phyloP scores from a whole-genome alignment of 2,888 invertebrate genomes.

The Heliconius erato region DNA sequence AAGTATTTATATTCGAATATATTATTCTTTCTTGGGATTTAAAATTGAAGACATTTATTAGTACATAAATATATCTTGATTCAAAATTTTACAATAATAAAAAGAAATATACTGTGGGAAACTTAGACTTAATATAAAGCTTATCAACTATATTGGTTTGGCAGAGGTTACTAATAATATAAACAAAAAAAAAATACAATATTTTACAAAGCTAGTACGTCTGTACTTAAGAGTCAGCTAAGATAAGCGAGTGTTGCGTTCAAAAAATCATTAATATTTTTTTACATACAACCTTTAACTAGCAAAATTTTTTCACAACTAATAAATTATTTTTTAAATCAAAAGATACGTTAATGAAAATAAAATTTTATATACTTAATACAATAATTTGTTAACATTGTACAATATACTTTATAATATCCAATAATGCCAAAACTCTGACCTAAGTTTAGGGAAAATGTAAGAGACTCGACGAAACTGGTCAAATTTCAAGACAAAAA shows the following conservation, averaged over 20 bases:
- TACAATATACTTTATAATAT: background rate
- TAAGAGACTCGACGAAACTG: conserved; percentile 27
- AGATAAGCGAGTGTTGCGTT: too few species aligned
- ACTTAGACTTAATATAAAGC: background rate
- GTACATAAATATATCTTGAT: background rate
- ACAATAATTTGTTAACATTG: background rate
- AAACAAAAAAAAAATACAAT: background rate
- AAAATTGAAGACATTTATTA: background rate
- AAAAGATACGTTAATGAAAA: too few species aligned
- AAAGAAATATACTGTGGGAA: background rate
- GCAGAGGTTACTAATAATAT: background rate
- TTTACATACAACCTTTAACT: too few species aligned
- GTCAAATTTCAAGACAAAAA: conserved; percentile 43
- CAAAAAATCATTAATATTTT: too few species aligned
- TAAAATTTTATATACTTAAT: too few species aligned
- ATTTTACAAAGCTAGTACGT: background rate
- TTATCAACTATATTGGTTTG: background rate
- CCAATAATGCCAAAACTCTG: background rate
- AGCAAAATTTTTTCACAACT: too few species aligned
- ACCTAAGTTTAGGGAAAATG: conserved; percentile 2
- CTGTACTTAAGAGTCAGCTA: background rate
- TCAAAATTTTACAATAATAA: background rate
- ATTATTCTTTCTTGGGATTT: background rate
- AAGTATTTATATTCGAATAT: background rate
- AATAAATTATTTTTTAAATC: too few species aligned